Conservation (phyloP, 1,140 invertebrate genomes). For the Lepidostoma basale region DNA sequence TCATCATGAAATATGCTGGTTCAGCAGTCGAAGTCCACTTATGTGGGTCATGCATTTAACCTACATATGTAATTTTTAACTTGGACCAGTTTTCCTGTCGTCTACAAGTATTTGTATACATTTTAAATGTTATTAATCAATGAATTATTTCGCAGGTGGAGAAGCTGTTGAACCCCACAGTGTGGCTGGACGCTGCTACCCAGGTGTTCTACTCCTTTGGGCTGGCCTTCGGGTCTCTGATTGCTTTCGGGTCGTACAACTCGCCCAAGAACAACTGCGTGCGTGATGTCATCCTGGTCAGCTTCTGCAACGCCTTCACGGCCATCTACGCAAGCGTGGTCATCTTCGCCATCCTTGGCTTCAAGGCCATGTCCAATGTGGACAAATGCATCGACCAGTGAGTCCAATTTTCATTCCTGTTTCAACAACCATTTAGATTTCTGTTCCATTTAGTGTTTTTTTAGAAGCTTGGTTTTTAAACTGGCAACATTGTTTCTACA, state of each 20-base stretch:
- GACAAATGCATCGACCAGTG: constrained; percentile 78
- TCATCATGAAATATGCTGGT: too few species aligned
- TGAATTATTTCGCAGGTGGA: constrained; percentile 65
- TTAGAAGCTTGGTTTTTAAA: too few species aligned
- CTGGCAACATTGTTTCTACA: too few species aligned
- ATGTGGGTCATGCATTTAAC: too few species aligned
- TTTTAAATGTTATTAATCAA: background rate
- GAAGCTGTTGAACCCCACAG: constrained; percentile 78
- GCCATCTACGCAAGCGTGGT: constrained; percentile 94
- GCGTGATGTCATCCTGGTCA: constrained; percentile 87
- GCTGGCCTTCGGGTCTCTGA: constrained; percentile 89
- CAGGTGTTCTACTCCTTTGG: constrained; percentile 97
- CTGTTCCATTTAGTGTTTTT: too few species aligned
- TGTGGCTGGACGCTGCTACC: constrained; percentile 93
- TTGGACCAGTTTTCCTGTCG: too few species aligned
- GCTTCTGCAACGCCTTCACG: constrained; percentile 87
- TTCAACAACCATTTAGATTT: too few species aligned
- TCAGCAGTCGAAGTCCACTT: too few species aligned
- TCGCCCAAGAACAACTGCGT: constrained; percentile 90
- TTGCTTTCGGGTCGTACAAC: constrained; percentile 91
- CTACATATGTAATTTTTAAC: background rate
- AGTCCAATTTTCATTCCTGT: constrained; percentile 50
- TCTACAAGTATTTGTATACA: too few species aligned
- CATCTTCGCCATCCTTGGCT: constrained; percentile 86
- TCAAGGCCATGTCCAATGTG: constrained; percentile 83